Conservation (phyloP, 37 sponge, comb jelly and placozoan genomes). For the Amphimedon queenslandica region DNA sequence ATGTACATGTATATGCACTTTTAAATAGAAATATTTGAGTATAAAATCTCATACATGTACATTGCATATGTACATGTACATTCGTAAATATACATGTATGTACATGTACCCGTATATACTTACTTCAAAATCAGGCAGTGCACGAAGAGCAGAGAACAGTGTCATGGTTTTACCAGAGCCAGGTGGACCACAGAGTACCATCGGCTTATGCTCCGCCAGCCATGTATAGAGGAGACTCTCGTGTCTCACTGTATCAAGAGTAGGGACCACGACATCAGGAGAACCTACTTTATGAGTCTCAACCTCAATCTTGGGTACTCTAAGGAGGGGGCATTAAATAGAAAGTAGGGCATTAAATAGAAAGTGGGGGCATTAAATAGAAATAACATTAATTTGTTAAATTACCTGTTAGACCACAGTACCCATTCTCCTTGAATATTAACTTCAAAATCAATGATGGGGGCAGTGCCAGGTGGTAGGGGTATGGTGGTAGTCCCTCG, state of each 20-base stretch:
- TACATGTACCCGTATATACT: background rate
- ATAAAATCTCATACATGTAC: no score
- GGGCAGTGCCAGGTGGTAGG: constrained; percentile 68
- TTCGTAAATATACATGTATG: background rate
- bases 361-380: no score
- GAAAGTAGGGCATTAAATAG: no score
- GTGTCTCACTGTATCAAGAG: constrained; percentile 96
- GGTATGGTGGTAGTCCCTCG: constrained; percentile 87
- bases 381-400: no score
- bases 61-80: no score
- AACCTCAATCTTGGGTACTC: constrained; percentile 97
- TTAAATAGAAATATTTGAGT: no score
- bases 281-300: constrained; percentile 99
- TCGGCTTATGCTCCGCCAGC: constrained; percentile 96
- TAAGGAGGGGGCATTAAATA: no score
- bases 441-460: constrained; percentile 95
- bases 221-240: constrained; percentile 95
- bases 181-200: constrained; percentile 98
- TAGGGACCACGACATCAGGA: constrained; percentile 95
- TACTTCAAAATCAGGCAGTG: constrained; percentile 95
- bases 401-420: constrained; percentile 80
- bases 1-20: no score
- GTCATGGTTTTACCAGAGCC: constrained; percentile 99
- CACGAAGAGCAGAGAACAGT: constrained; percentile 92
- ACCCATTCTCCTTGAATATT: constrained; percentile 92